These are phyloP conservation scores for Mirounga angustirostris DNA, from an alignment of 2,113 vertebrate species.

Conservation along the genomic window DNA sequence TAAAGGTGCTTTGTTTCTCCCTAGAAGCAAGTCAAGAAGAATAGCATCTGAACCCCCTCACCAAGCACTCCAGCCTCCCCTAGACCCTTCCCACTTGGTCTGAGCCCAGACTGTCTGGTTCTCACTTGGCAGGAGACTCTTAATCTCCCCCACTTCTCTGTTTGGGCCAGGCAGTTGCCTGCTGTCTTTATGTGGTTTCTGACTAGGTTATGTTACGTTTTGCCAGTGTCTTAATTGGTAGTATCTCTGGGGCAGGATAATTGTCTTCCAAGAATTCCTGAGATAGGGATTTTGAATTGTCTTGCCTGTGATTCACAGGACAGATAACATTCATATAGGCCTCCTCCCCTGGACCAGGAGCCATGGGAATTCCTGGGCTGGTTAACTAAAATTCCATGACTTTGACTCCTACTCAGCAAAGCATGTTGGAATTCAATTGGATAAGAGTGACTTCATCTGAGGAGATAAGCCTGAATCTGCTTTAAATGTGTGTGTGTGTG, in stretches of 20 bases:
- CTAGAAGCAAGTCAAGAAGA: neutral
- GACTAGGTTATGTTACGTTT: neutral
- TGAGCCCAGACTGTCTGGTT: neutral
- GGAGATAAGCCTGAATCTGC: neutral
- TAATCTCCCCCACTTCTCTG: neutral
- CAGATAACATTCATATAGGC: neutral
- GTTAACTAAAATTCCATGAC: neutral
- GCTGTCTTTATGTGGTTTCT: neutral
- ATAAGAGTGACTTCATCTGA: neutral
- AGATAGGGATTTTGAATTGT: neutral
- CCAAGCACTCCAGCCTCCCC: accelerated
- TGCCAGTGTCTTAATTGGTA: neutral
- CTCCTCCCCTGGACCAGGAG: neutral
- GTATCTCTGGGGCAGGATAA: neutral
- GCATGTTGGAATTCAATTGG: neutral
- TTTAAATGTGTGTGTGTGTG: neutral
- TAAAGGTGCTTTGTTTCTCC: neutral
- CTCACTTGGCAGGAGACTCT: neutral
- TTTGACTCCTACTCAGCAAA: neutral
- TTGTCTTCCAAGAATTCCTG: neutral
- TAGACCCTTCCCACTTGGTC: neutral
- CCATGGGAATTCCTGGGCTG: constrained; percentile 24
- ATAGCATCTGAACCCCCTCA: neutral
- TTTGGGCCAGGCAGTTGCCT: neutral
- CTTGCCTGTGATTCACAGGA: neutral